A percentile compares a stretch with the other conserved stretches of the same genome.
Conservation (phyloP, 2,113 vertebrate species). For the Pitta sordida region DNA sequence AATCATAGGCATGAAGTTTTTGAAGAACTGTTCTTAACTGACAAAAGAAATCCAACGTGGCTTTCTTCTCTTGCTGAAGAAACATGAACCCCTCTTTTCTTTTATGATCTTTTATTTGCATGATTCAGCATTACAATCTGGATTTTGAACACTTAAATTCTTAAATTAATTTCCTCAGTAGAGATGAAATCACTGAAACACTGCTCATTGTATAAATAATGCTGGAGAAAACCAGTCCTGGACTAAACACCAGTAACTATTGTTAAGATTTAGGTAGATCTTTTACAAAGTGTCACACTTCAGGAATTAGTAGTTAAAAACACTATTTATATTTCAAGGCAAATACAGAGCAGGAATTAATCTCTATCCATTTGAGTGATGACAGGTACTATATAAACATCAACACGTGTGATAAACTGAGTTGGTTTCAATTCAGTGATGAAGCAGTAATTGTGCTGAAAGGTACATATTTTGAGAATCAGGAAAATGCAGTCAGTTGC, state of each 20-base stretch:
- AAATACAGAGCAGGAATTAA: conserved; percentile 33
- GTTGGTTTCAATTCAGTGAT: background rate
- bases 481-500: background rate
- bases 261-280: background rate
- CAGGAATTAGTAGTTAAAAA: conserved; percentile 30
- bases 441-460: background rate
- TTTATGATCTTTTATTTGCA: background rate
- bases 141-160: background rate
- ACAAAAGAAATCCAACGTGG: background rate
- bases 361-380: conserved; percentile 23
- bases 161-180: background rate
- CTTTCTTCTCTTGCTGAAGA: background rate
- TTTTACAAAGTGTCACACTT: background rate
- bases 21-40: background rate
- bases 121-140: background rate
- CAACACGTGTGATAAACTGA: background rate
- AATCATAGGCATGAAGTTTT: background rate
- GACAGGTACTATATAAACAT: conserved; percentile 46
- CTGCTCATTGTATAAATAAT: background rate
- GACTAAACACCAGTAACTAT: background rate
- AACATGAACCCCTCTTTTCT: background rate
- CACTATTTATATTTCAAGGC: conserved; percentile 17
- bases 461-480: background rate
- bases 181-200: background rate
- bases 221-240: background rate